Base-by-base conservation (phyloP, 2,797 vertebrate genomes). In the Darevskia mixta region DNA sequence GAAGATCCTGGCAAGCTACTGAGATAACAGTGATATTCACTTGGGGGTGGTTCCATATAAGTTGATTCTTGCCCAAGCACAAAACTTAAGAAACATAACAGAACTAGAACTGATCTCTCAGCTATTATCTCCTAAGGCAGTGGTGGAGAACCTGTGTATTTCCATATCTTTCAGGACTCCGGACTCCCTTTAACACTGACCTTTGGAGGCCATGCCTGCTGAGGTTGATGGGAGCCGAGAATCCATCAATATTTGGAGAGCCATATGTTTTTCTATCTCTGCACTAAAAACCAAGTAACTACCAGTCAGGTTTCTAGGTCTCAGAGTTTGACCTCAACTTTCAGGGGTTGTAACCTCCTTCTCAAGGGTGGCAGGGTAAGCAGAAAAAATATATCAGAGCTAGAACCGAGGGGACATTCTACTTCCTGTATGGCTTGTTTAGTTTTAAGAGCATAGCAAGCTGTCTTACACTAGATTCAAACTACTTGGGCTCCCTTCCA, bases 1-100 rank as follows among this genome's bases (percentile, higher is more conserved):
- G 85, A 32, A 80, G 82, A 71, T 89, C 23, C 69, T 35, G 86
- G 55, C 86, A 89, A 85, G 29, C 67, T 79, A 73, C 45, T 81
- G 20, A 77, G 64, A 35, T 2, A 55, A 72, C 41, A 55, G 8
- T 55, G 9, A 6, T 45, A 83, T 91, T 38, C 32, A 66, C 66
- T 82, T n/a, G n/a, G n/a, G n/a, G n/a, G n/a, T n/a, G n/a, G n/a
- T n/a, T n/a, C n/a, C n/a, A n/a, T n/a, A n/a, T n/a, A n/a, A n/a
- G 2, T 15, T 49, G 27, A 83, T 5, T 45, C 29, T 32, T 83
- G 67, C 41, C 29, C 9, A 72, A 27, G 13, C 61, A 66, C 27
- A 32, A 29, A 71, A 71, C 29, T 11, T n/a, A 38, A 49, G 67
- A 71, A 17, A 71, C 17, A 43, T 10, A 43, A 49, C 4, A 27